A percentile compares a stretch with the other conserved stretches of the same genome.
Evolutionary conservation across 2,113 vertebrate genomes (phyloP).

Genomic region (Eptatretus burgeri): DNA sequence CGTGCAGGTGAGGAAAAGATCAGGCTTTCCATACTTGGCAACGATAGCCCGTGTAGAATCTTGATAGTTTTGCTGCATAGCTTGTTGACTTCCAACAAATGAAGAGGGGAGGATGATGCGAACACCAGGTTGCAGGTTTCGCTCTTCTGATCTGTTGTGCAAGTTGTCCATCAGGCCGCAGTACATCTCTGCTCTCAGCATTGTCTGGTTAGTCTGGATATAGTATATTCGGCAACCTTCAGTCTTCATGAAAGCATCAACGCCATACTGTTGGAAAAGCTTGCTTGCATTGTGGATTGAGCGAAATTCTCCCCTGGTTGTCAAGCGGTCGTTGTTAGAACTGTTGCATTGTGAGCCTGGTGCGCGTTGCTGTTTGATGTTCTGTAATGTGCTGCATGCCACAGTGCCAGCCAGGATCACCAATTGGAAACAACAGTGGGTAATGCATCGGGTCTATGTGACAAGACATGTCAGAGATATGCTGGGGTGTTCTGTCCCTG

Average conservation of each 20-base stretch:
- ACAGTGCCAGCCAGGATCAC: constrained; percentile 1
- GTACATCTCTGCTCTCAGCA: not conserved
- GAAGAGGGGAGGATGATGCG: not conserved
- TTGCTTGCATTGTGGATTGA: not conserved
- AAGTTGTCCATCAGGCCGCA: constrained; percentile 1
- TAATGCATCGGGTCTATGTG: not conserved
- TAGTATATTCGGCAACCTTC: not conserved
- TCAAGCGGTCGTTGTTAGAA: not conserved
- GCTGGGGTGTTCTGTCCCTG: constrained; percentile 1
- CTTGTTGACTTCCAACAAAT: not conserved
- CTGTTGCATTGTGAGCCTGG: not conserved
- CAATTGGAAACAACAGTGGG: not conserved
- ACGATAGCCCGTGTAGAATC: not conserved
- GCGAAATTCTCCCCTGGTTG: constrained; percentile 2
- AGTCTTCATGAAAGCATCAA: not conserved
- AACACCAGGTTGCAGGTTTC: not conserved
- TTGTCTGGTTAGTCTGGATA: not conserved
- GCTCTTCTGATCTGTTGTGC: not conserved
- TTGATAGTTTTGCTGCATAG: constrained; percentile 2
- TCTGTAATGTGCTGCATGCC: constrained; percentile 1
- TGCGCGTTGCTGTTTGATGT: not conserved
- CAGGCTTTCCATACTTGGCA: constrained; percentile 4
- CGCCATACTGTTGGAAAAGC: not conserved
- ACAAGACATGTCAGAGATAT: not conserved
- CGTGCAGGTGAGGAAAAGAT: not conserved